A percentile compares a stretch with the other conserved stretches of the same genome.
Evolutionary conservation across 2,888 invertebrate species (phyloP).

Genomic region (Apodemia zela): DNA sequence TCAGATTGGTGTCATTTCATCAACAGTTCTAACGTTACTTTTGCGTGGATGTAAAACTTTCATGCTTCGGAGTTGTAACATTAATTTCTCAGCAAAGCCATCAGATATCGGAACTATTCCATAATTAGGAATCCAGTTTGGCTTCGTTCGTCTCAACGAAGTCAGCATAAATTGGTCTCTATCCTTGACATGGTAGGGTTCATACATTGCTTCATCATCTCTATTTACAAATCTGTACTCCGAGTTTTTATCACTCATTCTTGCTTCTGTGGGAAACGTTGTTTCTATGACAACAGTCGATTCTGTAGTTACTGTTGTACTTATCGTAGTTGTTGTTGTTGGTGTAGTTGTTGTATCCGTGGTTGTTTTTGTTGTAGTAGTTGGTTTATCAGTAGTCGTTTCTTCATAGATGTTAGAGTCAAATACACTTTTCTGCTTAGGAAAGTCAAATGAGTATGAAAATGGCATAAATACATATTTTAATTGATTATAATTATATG

Average conservation of each 20-base stretch:
- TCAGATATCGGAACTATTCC: conserved; percentile 60
- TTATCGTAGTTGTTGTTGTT: conserved; percentile 20
- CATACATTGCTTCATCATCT: conserved; percentile 15
- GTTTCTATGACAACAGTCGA: conserved; percentile 20
- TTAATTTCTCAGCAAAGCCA: conserved; percentile 46
- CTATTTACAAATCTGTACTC: conserved; percentile 4
- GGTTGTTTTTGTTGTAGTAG: conserved; percentile 11
- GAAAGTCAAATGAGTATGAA: conserved; percentile 24
- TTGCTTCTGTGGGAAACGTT: conserved; percentile 25
- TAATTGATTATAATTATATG: conserved; percentile 7
- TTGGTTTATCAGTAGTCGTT: conserved; percentile 9
- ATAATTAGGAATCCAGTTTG: conserved; percentile 50
- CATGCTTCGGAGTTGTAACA: conserved; percentile 17
- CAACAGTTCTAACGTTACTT: conserved; percentile 25
- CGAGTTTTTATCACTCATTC: conserved; percentile 15
- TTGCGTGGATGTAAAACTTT: conserved; percentile 26
- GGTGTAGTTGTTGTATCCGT: conserved; percentile 26
- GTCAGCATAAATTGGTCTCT: conserved; percentile 43
- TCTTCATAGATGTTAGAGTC: not conserved
- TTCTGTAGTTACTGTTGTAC: conserved; percentile 18
- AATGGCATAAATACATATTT: conserved; percentile 27
- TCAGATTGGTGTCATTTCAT: conserved; percentile 18
- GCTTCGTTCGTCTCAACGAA: conserved; percentile 43
- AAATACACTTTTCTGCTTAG: not conserved
- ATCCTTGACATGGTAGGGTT: conserved; percentile 23